Percentiles rank a stretch among this genome's conserved stretches.
phyloP scores from a whole-genome alignment of 2,888 invertebrate genomes.

The Tribolium freemani region DNA sequence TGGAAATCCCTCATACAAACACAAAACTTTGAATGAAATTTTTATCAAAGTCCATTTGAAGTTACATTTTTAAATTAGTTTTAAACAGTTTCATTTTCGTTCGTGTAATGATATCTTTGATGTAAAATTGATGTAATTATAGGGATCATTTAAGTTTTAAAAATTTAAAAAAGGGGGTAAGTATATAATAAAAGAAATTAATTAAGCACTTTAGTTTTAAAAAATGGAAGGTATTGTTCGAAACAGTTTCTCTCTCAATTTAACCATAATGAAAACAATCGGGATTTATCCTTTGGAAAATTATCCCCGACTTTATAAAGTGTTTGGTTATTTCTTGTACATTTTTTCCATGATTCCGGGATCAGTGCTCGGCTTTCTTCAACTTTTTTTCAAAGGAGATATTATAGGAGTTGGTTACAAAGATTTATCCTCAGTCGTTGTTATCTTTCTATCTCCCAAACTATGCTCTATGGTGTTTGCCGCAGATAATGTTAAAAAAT shows the following conservation, averaged over 20 bases:
- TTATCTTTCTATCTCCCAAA: neutral
- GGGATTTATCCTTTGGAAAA: neutral
- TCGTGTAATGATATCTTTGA: neutral
- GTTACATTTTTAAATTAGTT: neutral
- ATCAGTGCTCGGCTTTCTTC: neutral
- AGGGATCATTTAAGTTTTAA: neutral
- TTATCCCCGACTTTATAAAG: neutral
- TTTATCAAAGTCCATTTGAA: neutral
- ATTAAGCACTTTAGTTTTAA: neutral
- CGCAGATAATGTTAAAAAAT: neutral
- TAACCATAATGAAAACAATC: neutral
- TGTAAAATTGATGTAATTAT: constrained; percentile 1
- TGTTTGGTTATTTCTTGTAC: neutral
- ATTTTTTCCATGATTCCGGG: neutral
- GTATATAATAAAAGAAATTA: neutral
- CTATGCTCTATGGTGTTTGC: neutral
- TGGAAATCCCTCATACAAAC: neutral
- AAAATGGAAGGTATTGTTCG: neutral
- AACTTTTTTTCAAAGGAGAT: neutral
- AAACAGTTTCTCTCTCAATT: neutral
- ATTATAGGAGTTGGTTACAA: neutral
- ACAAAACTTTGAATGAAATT: neutral
- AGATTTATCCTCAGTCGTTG: neutral
- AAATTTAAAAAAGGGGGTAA: neutral
- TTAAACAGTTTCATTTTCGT: neutral